Evolutionary conservation across 2,797 vertebrate species (phyloP).

Genomic region (Chaetophractus vellerosus): DNA sequence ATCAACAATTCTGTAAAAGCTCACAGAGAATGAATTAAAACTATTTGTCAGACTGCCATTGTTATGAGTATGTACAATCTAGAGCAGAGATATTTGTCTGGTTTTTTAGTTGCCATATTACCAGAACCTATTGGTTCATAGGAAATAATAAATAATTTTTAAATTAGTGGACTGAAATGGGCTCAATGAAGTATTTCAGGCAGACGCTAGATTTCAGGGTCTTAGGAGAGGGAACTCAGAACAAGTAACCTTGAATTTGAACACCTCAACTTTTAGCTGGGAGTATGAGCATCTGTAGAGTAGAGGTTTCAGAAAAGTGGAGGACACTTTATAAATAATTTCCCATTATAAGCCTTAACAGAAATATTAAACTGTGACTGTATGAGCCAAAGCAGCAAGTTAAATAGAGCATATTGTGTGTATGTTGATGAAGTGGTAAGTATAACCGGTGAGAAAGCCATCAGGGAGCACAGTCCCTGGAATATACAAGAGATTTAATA

Average conservation of each 20-base stretch:
- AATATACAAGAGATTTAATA: not conserved
- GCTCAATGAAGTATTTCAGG: not conserved
- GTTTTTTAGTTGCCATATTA: not conserved
- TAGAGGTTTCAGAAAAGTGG: not conserved
- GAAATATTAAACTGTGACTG: not conserved
- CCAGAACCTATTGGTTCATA: not conserved
- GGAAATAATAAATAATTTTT: not conserved
- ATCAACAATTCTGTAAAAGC: not conserved
- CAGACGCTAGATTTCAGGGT: not conserved
- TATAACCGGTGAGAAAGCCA: not conserved
- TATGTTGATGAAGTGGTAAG: not conserved
- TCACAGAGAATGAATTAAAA: not conserved
- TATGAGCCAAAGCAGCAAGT: not conserved
- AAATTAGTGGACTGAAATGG: not conserved
- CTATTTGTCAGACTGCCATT: not conserved
- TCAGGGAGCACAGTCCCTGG: not conserved
- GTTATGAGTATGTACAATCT: not conserved
- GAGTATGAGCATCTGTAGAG: not conserved
- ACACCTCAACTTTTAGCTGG: not conserved
- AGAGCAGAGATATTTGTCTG: not conserved
- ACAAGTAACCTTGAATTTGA: not conserved
- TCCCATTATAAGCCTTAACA: fast-evolving
- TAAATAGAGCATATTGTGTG: not conserved
- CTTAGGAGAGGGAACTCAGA: not conserved
- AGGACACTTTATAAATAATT: not conserved